phyloP scores from a whole-genome alignment of 2,888 invertebrate species.

The Callyntrura guangdongensis region DNA sequence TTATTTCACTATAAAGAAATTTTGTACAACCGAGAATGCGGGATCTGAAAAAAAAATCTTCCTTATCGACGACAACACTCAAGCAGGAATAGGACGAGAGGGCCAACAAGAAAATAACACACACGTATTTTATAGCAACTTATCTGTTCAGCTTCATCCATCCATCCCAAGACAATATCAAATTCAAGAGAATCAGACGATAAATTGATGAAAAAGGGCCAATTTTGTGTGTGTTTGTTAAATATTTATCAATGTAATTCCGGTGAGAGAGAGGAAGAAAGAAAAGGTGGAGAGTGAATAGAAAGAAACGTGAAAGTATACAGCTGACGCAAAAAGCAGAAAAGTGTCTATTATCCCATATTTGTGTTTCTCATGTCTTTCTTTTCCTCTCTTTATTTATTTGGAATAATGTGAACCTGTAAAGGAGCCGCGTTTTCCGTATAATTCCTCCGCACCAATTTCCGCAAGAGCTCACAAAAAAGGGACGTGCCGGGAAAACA shows the following conservation, averaged over 20 bases:
- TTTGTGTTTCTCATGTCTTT: conserved; percentile 67
- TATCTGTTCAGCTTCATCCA: conserved; percentile 79
- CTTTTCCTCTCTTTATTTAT: conserved; percentile 50
- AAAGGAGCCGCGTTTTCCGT: conserved; percentile 58
- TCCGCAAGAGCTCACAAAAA: conserved; percentile 70
- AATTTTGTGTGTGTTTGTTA: conserved; percentile 84
- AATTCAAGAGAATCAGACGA: conserved; percentile 85
- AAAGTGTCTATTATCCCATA: conserved; percentile 75
- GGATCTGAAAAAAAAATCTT: conserved; percentile 16
- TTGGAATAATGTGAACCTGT: conserved; percentile 53
- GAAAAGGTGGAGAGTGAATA: conserved; percentile 49
- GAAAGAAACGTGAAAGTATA: conserved; percentile 29
- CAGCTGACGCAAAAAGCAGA: conserved; percentile 57
- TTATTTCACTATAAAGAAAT: background rate
- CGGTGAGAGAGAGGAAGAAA: conserved; percentile 72
- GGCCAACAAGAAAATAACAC: conserved; percentile 34
- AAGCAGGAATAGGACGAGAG: conserved; percentile 22
- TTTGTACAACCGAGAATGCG: background rate
- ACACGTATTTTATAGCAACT: conserved; percentile 76
- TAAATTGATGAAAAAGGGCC: conserved; percentile 85
- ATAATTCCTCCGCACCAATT: conserved; percentile 63
- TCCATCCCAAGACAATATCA: conserved; percentile 82
- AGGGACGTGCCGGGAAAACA: conserved; percentile 77
- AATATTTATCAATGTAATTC: conserved; percentile 85
- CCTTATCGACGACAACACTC: background rate